These are phyloP conservation scores for Morone chrysops DNA, from an alignment of 2,113 vertebrate genomes.

Conservation along the genomic window DNA sequence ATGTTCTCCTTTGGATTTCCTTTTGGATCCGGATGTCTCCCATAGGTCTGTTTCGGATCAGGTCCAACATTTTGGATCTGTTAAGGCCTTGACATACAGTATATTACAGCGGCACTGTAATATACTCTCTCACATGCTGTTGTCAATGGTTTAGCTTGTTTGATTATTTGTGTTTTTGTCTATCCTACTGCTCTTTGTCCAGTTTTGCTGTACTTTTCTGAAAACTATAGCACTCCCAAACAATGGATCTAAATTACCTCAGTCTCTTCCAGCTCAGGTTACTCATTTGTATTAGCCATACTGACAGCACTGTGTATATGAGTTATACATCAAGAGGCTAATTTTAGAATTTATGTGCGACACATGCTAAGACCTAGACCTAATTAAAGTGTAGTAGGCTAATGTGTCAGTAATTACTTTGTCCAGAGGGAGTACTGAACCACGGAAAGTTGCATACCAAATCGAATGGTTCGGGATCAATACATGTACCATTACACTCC, in stretches of 20 bases:
- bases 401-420: conserved; percentile 42
- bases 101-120: not conserved
- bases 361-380: conserved; percentile 7
- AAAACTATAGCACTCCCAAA: too few species aligned
- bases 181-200: too few species aligned
- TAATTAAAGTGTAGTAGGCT: too few species aligned
- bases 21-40: not conserved
- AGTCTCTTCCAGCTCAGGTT: not conserved
- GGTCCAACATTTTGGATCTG: not conserved
- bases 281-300: not conserved
- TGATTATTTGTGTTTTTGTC: too few species aligned
- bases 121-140: not conserved
- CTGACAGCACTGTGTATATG: not conserved
- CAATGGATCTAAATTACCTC: too few species aligned
- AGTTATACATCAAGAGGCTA: conserved; percentile 11
- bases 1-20: too few species aligned
- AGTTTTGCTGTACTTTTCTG: too few species aligned
- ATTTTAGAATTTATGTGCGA: conserved; percentile 34
- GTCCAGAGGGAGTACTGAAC: conserved; percentile 29
- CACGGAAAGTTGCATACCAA: conserved; percentile 14
- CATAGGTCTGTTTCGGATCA: not conserved
- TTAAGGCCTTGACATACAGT: not conserved
- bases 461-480: conserved; percentile 32
- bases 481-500: conserved; percentile 30
- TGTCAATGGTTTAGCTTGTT: too few species aligned